A percentile compares a stretch with the other conserved stretches of the same genome.
phyloP scores from a whole-genome alignment of 2,888 invertebrate genomes.

The Leptinotarsa rubiginosa region DNA sequence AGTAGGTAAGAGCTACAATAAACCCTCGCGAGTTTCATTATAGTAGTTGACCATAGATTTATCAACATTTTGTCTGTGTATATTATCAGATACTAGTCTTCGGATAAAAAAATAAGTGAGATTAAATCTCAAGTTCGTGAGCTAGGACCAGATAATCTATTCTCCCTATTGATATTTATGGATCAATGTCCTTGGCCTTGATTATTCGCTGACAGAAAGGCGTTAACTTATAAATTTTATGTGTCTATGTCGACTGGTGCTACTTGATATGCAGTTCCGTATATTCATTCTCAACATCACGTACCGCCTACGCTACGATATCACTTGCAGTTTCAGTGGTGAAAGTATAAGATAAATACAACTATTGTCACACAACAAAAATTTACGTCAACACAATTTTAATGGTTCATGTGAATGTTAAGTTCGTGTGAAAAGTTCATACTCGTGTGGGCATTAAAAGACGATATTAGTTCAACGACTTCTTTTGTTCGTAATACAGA shows the following conservation, averaged over 20 bases:
- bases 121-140: neutral
- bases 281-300: neutral
- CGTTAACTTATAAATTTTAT: conserved; percentile 1
- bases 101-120: neutral
- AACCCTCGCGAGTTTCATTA: too few relatives aligned
- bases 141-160: neutral
- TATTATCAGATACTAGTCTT: too few relatives aligned
- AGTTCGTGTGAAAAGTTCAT: conserved; percentile 1
- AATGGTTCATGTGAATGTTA: conserved; percentile 3
- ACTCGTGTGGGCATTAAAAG: neutral
- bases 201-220: neutral
- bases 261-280: conserved; percentile 1
- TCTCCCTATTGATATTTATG: neutral
- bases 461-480: neutral
- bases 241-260: neutral
- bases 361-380: neutral
- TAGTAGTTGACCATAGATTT: too few relatives aligned
- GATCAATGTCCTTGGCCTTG: neutral
- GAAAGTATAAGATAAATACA: conserved; percentile 8
- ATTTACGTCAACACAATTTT: neutral
- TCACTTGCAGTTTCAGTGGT: conserved; percentile 13
- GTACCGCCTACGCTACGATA: conserved; percentile 11
- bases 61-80: too few relatives aligned
- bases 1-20: too few relatives aligned
- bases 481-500: neutral